Conservation (phyloP, 2,888 invertebrate genomes). For the Strigamia transsilvanica region DNA sequence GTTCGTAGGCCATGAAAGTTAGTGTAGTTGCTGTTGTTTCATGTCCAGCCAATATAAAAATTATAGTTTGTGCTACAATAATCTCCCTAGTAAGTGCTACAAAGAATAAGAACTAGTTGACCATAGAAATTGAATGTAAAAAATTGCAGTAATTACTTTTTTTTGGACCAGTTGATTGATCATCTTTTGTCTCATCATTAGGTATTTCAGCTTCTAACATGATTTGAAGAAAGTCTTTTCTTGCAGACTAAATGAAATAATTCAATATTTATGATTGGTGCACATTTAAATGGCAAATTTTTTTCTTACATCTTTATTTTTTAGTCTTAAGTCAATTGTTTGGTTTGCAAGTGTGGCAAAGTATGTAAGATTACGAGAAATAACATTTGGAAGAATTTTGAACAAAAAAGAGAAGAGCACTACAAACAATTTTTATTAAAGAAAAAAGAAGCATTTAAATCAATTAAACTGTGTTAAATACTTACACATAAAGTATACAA, state of each 20-base stretch:
- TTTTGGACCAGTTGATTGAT: neutral
- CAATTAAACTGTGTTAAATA: no score
- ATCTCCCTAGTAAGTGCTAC: neutral
- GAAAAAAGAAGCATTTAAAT: no score
- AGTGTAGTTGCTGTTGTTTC: slow-evolving; percentile 17
- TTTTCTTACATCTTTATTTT: slow-evolving; percentile 10
- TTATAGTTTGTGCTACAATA: neutral
- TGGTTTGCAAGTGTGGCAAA: neutral
- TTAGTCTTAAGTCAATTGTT: slow-evolving; percentile 4
- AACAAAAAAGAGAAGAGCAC: neutral
- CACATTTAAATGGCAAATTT: neutral
- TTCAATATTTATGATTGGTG: neutral
- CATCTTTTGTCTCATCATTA: neutral
- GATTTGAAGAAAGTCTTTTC: slow-evolving; percentile 9
- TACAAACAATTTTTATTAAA: neutral
- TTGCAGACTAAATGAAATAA: neutral
- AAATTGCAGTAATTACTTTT: neutral
- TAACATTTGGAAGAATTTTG: neutral
- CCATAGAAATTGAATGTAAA: no score
- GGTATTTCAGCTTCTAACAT: slow-evolving; percentile 17
- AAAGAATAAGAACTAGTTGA: no score
- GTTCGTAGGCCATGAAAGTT: neutral
- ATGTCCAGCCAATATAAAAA: slow-evolving; percentile 19
- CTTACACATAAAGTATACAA: neutral
- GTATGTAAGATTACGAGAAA: neutral